Evolutionary conservation across 23 tunicate genomes (phyloP).

Genomic region (Trididemnum nubilum): DNA sequence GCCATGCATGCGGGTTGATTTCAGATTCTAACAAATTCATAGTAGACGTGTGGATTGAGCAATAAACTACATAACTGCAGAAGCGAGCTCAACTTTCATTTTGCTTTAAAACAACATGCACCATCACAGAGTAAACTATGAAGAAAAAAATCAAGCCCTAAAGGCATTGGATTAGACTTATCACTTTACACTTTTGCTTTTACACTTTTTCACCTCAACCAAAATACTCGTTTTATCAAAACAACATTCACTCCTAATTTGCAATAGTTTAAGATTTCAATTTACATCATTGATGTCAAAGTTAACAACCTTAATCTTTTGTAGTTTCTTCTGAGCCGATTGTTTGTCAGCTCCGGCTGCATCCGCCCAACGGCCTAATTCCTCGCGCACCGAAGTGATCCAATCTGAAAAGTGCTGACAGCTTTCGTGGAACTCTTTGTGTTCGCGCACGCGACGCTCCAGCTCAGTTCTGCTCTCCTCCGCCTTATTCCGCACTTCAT

Average conservation of each 20-base stretch:
- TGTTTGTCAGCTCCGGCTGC: constrained; percentile 60
- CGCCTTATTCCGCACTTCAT: constrained; percentile 39
- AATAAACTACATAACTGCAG: too few species aligned
- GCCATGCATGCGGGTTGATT: constrained; percentile 73
- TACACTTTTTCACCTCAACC: too few species aligned
- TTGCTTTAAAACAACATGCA: too few species aligned
- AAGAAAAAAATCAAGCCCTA: too few species aligned
- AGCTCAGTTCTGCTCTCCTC: constrained; percentile 47
- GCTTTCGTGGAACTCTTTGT: constrained; percentile 60
- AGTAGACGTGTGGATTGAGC: too few species aligned
- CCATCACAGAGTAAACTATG: too few species aligned
- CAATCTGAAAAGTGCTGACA: constrained; percentile 75
- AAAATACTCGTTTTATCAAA: too few species aligned
- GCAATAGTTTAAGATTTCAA: too few species aligned
- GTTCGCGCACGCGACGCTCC: constrained; percentile 42
- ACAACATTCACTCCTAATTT: too few species aligned
- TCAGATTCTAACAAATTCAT: constrained; percentile 66
- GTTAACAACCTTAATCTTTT: constrained; percentile 78
- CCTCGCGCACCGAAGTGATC: constrained; percentile 87
- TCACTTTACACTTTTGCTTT: too few species aligned
- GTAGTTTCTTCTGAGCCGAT: constrained; percentile 74
- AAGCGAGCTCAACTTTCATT: background rate
- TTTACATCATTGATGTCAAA: too few species aligned
- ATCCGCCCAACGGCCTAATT: constrained; percentile 88
- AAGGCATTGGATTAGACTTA: too few species aligned